Percentiles rank a stretch among this genome's conserved stretches.
These are phyloP conservation scores for Arge pagana DNA, from an alignment of 2,888 invertebrate species.

Conservation along the genomic window DNA sequence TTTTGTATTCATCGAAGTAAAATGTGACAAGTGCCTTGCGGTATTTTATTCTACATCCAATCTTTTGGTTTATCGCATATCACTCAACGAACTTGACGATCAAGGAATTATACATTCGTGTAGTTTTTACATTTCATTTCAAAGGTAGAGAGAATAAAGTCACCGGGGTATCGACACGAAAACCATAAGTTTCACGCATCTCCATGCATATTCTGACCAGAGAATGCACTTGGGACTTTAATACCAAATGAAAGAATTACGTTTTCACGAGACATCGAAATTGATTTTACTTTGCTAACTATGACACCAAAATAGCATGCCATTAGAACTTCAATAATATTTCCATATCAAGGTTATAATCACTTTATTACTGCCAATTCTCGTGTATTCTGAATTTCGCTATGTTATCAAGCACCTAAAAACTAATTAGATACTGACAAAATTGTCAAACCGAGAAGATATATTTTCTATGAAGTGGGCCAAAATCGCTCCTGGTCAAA, in stretches of 20 bases:
- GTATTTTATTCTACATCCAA: slow-evolving; percentile 29
- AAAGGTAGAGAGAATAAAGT: not conserved
- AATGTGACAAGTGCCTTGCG: slow-evolving; percentile 37
- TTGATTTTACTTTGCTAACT: no score
- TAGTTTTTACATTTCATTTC: not conserved
- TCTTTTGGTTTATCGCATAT: no score
- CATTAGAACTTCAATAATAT: no score
- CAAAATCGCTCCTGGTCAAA: no score
- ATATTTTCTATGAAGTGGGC: slow-evolving; percentile 18
- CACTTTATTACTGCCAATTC: slow-evolving; percentile 3
- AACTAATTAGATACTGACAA: slow-evolving; percentile 10
- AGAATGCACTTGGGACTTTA: no score
- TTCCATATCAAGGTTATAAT: slow-evolving; percentile 14
- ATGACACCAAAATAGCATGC: no score
- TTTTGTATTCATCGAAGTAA: not conserved
- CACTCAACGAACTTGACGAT: no score
- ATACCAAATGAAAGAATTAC: no score
- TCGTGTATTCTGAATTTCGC: not conserved
- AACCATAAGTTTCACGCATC: no score
- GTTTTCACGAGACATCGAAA: no score
- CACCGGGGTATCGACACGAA: not conserved
- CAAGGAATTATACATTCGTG: not conserved
- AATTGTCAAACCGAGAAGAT: slow-evolving; percentile 1
- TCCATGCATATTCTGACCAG: no score
- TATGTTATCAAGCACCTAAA: slow-evolving; percentile 7